Conservation (phyloP, 92 coral and sea anemone genomes). For the Epizoanthus fatuus region DNA sequence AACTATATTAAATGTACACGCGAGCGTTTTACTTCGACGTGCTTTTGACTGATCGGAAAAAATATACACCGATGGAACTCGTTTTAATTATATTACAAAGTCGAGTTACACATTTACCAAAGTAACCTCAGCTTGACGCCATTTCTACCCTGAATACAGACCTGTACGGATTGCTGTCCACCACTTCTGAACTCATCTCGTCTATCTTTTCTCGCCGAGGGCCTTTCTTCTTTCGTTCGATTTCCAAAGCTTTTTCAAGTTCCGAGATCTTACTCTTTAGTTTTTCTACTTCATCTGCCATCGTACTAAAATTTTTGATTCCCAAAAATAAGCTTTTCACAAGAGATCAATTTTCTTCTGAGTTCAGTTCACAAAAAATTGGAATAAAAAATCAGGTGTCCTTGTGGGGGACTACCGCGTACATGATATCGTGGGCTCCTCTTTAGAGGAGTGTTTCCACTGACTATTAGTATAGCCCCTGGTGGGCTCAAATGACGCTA, state of each 20-base stretch:
- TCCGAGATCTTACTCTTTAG: conserved; percentile 86
- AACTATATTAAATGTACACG: not conserved
- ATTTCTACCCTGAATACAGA: conserved; percentile 19
- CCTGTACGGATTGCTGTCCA: conserved; percentile 99
- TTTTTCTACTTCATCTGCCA: conserved; percentile 90
- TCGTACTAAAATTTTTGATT: conserved; percentile 5
- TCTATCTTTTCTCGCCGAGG: conserved; percentile 83
- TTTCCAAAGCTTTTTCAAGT: conserved; percentile 86
- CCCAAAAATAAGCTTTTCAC: not conserved
- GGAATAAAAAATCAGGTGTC: conserved; percentile 43
- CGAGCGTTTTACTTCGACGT: not conserved
- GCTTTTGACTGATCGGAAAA: not conserved
- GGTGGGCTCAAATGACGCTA: conserved; percentile 23
- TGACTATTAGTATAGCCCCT: too few relatives aligned
- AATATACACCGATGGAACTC: not conserved
- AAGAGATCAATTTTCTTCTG: not conserved
- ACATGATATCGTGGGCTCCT: conserved; percentile 19
- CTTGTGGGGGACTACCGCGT: conserved; percentile 16
- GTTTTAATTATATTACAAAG: not conserved
- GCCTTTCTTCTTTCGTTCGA: conserved; percentile 79
- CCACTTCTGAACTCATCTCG: conserved; percentile 93
- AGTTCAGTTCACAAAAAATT: too few relatives aligned
- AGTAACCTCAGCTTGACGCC: conserved; percentile 4
- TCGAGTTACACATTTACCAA: conserved; percentile 16
- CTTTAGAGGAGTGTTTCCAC: not conserved